Base-by-base conservation (phyloP, 2,888 invertebrate species). In the Resseliella maxima region DNA sequence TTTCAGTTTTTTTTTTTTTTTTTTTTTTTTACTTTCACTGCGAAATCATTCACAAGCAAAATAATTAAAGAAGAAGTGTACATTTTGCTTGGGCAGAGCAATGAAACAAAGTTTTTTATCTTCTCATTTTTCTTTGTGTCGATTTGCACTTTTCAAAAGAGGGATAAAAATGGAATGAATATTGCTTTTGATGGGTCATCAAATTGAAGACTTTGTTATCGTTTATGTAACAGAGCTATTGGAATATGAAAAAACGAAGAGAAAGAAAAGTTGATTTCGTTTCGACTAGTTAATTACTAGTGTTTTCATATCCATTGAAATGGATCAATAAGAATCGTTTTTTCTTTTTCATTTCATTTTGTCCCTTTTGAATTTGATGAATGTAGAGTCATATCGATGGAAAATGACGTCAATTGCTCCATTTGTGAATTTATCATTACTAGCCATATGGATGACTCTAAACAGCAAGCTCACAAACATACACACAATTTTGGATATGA, bases 131-230 rank as follows among this genome's bases (percentile, higher is more conserved):
- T 59, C 24, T 2, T 59, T 27, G 59, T 24, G n/a, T n/a, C n/a
- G n/a, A n/a, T n/a, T n/a, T n/a, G n/a, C n/a, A n/a, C n/a, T 8
- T n/a, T 59, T 59, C 24, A 2, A 15, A 18, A 72, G 31, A 72
- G 3, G 72, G 72, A 72, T 72, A 72, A 31, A 72, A 27, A 72
- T 31, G 27, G 18, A 72, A 72, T 35, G 72, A n/a, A 72, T 72
- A 72, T 72, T 72, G 27, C 15, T 15, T 59, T 72, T 72, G 72
- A 72, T 72, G 72, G 72, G 31, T 72, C 72, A 72, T 72, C 72
- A 72, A 72, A 72, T 72, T 35, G 35, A 35, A 72, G 15, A 31
- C 35, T 15, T 72, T 72, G 72, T 72, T 72, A 72, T 72, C 31
- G 35, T 12, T 72, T 72, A 72, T 72, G 72, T 72, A 72, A 72